These are phyloP conservation scores for Autographa pulchrina DNA, from an alignment of 2,888 invertebrate genomes.

Conservation along the genomic window DNA sequence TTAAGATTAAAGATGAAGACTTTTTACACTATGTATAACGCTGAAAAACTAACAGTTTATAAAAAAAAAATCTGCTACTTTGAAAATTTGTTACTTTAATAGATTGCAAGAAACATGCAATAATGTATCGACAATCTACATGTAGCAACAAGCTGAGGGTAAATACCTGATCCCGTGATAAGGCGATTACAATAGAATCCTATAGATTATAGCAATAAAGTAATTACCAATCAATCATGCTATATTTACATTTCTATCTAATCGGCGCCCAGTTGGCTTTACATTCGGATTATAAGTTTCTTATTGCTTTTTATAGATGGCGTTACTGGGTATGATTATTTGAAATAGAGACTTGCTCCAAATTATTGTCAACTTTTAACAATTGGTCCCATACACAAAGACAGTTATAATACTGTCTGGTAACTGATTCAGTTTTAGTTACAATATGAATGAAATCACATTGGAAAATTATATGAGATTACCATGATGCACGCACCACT, in stretches of 20 bases:
- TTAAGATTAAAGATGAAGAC: not conserved
- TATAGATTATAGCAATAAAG: not conserved
- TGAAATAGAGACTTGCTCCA: too few relatives aligned
- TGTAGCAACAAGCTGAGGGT: not conserved
- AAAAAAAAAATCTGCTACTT: not conserved
- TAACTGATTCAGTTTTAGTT: too few relatives aligned
- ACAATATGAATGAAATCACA: too few relatives aligned
- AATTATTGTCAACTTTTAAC: too few relatives aligned
- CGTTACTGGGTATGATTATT: not conserved
- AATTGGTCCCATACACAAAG: too few relatives aligned
- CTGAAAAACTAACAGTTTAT: not conserved
- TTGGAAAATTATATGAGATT: too few relatives aligned
- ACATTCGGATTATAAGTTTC: not conserved
- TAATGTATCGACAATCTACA: not conserved
- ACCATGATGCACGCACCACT: too few relatives aligned
- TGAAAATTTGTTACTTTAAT: too few relatives aligned
- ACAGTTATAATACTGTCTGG: too few relatives aligned
- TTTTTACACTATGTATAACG: not conserved
- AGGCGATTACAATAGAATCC: not conserved
- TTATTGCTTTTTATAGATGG: not conserved
- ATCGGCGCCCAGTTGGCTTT: not conserved
- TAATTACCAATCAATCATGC: slow-evolving; percentile 4
- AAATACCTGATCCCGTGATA: slow-evolving; percentile 1
- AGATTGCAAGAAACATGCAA: not conserved
- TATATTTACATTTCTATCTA: not conserved